These are phyloP conservation scores for Danio jaintianensis DNA, from an alignment of 2,797 vertebrate species.

Conservation along the genomic window DNA sequence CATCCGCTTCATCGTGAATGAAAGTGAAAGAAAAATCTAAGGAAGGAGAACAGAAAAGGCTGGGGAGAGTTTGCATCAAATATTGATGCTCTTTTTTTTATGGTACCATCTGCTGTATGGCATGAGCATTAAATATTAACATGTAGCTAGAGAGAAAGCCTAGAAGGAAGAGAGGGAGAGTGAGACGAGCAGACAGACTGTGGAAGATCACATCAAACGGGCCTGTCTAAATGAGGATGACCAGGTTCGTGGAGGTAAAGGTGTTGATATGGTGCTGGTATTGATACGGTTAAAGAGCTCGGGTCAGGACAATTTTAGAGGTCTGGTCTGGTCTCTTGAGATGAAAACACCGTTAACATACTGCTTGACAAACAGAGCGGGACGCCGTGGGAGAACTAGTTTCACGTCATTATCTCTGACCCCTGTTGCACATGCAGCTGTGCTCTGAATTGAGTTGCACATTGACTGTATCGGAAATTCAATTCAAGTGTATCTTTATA, in stretches of 20 bases:
- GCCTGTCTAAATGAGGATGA: not conserved
- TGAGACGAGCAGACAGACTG: conserved; percentile 10
- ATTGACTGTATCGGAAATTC: no score
- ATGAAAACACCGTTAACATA: conserved; percentile 5
- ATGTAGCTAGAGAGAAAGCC: conserved; percentile 40
- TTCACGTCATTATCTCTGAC: conserved; percentile 31
- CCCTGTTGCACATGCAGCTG: not conserved
- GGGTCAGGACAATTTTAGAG: conserved; percentile 14
- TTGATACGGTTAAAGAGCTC: conserved; percentile 5
- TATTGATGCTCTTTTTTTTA: conserved; percentile 74
- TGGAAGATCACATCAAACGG: conserved; percentile 43
- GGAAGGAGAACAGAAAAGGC: conserved; percentile 30
- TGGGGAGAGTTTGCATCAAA: conserved; percentile 71
- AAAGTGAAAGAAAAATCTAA: conserved; percentile 24
- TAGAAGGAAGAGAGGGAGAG: conserved; percentile 17
- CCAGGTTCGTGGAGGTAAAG: conserved; percentile 6
- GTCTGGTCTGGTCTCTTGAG: not conserved
- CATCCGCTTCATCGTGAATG: conserved; percentile 10
- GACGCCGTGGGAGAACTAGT: conserved; percentile 6
- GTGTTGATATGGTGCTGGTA: not conserved
- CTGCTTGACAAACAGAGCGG: conserved; percentile 1
- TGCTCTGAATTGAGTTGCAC: not conserved
- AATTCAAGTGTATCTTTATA: no score
- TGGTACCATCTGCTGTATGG: conserved; percentile 75
- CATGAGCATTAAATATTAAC: conserved; percentile 76